These are phyloP conservation scores for Epinotia demarniana DNA, from an alignment of 2,888 invertebrate genomes.

Conservation along the genomic window DNA sequence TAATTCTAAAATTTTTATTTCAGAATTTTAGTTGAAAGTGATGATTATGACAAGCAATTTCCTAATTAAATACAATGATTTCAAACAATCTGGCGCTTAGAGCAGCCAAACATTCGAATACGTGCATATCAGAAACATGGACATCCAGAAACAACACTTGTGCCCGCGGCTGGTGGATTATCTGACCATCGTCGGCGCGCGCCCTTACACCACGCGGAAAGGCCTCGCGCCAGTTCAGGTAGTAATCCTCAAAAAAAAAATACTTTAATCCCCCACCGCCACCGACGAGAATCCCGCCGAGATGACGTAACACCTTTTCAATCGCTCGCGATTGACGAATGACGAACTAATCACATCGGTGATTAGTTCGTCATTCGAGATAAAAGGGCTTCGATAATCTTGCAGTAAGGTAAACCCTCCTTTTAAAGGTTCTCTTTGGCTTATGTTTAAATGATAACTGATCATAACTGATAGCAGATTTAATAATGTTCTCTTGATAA, in stretches of 20 bases:
- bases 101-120: slow-evolving; percentile 48
- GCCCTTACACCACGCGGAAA: slow-evolving; percentile 87
- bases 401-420: slow-evolving; percentile 28
- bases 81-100: slow-evolving; percentile 59
- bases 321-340: slow-evolving; percentile 16
- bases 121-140: slow-evolving; percentile 72
- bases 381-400: slow-evolving; percentile 6
- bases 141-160: slow-evolving; percentile 90
- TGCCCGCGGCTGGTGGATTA: slow-evolving; percentile 97
- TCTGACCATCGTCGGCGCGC: slow-evolving; percentile 97
- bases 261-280: neutral
- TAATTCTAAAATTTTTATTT: slow-evolving; percentile 38
- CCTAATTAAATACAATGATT: slow-evolving; percentile 72
- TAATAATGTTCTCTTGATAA: neutral
- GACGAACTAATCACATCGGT: no score
- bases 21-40: slow-evolving; percentile 62
- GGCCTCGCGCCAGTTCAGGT: slow-evolving; percentile 92
- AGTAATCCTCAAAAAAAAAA: slow-evolving; percentile 84
- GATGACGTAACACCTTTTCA: slow-evolving; percentile 14
- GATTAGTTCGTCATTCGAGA: slow-evolving; percentile 1
- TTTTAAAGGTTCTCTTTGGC: slow-evolving; percentile 11
- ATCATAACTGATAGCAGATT: neutral
- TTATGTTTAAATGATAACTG: neutral
- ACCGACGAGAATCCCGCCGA: neutral
- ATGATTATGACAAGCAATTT: slow-evolving; percentile 83